These are phyloP conservation scores for Eupithecia subumbrata DNA, from an alignment of 2,888 invertebrate genomes.

Conservation along the genomic window DNA sequence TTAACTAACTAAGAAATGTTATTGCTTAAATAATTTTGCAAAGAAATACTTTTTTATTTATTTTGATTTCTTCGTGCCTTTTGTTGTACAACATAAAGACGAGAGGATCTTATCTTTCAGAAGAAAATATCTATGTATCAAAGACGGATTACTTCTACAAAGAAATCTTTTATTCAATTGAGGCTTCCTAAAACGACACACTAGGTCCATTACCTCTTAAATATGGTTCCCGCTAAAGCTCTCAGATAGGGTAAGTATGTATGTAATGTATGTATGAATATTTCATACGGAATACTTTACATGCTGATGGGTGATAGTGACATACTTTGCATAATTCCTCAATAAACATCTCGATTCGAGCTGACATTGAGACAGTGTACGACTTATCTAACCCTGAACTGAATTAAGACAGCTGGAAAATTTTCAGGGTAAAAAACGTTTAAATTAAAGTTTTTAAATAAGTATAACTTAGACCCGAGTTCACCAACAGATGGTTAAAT, in stretches of 20 bases:
- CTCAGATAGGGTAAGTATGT: slow-evolving; percentile 28
- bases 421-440: slow-evolving; percentile 1
- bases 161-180: slow-evolving; percentile 51
- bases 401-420: slow-evolving; percentile 49
- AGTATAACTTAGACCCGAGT: too few relatives aligned
- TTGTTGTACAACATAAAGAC: background rate
- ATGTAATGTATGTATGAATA: slow-evolving; percentile 27
- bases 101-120: background rate
- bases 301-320: slow-evolving; percentile 39
- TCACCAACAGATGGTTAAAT: too few relatives aligned
- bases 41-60: background rate
- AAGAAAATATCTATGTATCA: background rate
- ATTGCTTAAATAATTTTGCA: background rate
- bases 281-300: slow-evolving; percentile 10
- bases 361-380: slow-evolving; percentile 58
- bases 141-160: slow-evolving; percentile 2
- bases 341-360: slow-evolving; percentile 56
- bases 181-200: slow-evolving; percentile 64
- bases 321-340: slow-evolving; percentile 62
- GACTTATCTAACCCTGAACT: slow-evolving; percentile 62
- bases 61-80: background rate
- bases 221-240: slow-evolving; percentile 56
- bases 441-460: background rate
- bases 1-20: background rate
- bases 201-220: slow-evolving; percentile 67